Evolutionary conservation across 2,113 vertebrate genomes (phyloP).

Genomic region (Sphaerodactylus townsendi): DNA sequence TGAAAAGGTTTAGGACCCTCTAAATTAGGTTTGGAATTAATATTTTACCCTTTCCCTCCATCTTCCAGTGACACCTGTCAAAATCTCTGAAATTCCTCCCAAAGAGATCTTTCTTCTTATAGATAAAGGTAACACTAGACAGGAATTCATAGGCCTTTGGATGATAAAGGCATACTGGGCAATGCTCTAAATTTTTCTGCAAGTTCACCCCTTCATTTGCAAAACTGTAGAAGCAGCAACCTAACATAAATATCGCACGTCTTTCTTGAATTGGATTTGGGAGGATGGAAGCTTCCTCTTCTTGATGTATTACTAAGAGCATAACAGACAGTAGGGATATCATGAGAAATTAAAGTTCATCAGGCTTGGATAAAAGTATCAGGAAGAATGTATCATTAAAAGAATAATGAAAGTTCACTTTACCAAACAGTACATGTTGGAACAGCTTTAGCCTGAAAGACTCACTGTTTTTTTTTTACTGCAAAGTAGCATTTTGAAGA

Average conservation of each 20-base stretch:
- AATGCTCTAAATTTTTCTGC: not conserved
- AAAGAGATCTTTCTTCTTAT: not conserved
- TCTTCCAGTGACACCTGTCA: not conserved
- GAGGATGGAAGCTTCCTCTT: not conserved
- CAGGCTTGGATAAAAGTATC: not conserved
- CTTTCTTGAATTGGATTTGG: not conserved
- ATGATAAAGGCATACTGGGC: not conserved
- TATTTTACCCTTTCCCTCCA: not conserved
- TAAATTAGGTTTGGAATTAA: not conserved
- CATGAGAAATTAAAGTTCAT: not conserved
- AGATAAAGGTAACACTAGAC: not conserved
- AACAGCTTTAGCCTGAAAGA: not conserved
- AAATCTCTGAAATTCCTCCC: not conserved
- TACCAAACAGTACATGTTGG: not conserved
- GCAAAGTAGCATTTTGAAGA: not conserved
- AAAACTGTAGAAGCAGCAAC: not conserved
- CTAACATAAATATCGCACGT: not conserved
- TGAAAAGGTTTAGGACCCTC: not conserved
- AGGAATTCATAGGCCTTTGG: not conserved
- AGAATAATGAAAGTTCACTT: not conserved
- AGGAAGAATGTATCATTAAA: not conserved
- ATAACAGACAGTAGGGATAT: not conserved
- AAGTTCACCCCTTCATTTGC: not conserved
- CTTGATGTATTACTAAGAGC: not conserved
- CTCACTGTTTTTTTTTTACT: not conserved